Conservation (phyloP, 2,113 vertebrate species). For the Neomonachus schauinslandi region DNA sequence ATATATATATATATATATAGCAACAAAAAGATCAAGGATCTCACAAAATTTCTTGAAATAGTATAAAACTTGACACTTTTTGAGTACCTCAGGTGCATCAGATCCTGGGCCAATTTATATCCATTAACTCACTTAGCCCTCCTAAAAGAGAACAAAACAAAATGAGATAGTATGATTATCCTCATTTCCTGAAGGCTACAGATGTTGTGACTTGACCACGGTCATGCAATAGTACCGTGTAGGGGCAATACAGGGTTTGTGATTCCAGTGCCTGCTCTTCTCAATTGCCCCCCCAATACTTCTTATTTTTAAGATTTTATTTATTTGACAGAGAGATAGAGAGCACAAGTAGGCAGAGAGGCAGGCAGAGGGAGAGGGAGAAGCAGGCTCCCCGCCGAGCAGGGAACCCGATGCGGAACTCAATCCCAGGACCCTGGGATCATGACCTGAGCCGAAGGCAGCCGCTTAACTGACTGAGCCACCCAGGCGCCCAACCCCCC, state of each 20-base stretch:
- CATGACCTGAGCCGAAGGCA: no score
- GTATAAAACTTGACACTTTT: background rate
- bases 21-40: background rate
- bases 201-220: background rate
- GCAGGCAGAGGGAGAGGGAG: no score
- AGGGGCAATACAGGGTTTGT: background rate
- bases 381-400: no score
- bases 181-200: background rate
- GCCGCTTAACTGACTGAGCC: no score
- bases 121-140: background rate
- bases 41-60: background rate
- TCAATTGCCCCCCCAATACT: background rate
- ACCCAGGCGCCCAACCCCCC: no score
- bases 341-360: no score
- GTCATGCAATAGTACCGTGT: accelerated
- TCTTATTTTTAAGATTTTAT: no score
- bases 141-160: background rate
- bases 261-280: background rate
- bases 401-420: no score
- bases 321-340: no score
- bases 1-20: no score
- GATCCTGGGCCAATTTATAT: background rate
- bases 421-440: no score
- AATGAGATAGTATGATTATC: background rate
- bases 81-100: background rate